Conservation (phyloP, 2,888 invertebrate species). For the Mamestra brassicae region DNA sequence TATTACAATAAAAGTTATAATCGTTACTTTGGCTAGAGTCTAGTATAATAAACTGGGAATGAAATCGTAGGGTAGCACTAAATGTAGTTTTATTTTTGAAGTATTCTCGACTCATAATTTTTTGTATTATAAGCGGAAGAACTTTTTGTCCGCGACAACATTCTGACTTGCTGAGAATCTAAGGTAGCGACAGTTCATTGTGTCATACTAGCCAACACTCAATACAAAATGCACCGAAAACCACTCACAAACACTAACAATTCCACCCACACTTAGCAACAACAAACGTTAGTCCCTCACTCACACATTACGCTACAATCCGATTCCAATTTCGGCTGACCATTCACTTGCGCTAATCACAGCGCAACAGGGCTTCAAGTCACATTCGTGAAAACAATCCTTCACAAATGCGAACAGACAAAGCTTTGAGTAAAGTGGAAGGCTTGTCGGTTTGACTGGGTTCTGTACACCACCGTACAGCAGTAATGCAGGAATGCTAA, state of each 20-base stretch:
- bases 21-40: too few relatives aligned
- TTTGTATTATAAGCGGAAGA: too few relatives aligned
- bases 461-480: slow-evolving; percentile 59
- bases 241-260: neutral
- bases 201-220: too few relatives aligned
- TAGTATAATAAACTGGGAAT: too few relatives aligned
- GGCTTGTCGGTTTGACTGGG: slow-evolving; percentile 54
- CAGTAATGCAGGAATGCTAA: slow-evolving; percentile 70
- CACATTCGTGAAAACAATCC: slow-evolving; percentile 58
- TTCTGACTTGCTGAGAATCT: too few relatives aligned
- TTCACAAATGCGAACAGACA: slow-evolving; percentile 62
- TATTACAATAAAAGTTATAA: neutral
- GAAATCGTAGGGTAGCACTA: too few relatives aligned
- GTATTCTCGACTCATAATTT: too few relatives aligned
- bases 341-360: slow-evolving; percentile 52
- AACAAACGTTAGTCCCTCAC: neutral
- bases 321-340: slow-evolving; percentile 32
- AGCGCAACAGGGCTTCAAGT: slow-evolving; percentile 43
- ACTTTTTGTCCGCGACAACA: too few relatives aligned
- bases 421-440: slow-evolving; percentile 63
- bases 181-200: too few relatives aligned
- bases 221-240: neutral
- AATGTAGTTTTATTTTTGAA: too few relatives aligned
- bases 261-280: neutral
- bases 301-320: slow-evolving; percentile 6